A percentile compares a stretch with the other conserved stretches of the same genome.
Conservation (phyloP, 2,113 vertebrate genomes). For the Anguilla rostrata region DNA sequence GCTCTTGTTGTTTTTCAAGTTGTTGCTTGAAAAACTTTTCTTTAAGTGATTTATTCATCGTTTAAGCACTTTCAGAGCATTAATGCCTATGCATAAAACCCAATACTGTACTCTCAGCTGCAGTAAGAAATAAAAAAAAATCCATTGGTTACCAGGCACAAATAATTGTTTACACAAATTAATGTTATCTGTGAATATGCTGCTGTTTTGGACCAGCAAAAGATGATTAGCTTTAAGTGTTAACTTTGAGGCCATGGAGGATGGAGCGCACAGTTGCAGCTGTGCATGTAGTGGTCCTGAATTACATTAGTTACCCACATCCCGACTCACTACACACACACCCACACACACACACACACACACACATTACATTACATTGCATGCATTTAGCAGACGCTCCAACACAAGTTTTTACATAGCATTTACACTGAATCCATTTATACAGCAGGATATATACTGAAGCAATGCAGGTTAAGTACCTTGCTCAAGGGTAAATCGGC, state of each 20-base stretch:
- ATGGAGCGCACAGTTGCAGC: background rate
- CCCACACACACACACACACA: background rate
- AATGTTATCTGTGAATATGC: background rate
- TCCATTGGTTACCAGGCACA: background rate
- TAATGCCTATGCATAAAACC: no score
- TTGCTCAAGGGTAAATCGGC: no score
- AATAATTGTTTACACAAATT: background rate
- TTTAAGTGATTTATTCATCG: background rate
- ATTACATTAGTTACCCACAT: background rate
- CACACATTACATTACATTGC: no score
- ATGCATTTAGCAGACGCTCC: no score
- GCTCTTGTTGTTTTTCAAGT: background rate
- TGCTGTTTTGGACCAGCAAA: background rate
- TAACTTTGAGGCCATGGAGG: background rate
- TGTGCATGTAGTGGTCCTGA: background rate
- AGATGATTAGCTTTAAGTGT: background rate
- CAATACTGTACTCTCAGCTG: no score
- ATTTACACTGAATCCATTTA: no score
- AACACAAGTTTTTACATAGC: no score
- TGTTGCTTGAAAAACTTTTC: background rate
- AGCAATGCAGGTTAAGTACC: no score
- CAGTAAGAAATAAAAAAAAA: background rate
- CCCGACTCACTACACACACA: no score
- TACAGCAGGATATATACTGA: no score
- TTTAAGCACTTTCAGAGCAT: background rate